phyloP scores from a whole-genome alignment of 2,888 invertebrate genomes.

The Thymelicus acteon region DNA sequence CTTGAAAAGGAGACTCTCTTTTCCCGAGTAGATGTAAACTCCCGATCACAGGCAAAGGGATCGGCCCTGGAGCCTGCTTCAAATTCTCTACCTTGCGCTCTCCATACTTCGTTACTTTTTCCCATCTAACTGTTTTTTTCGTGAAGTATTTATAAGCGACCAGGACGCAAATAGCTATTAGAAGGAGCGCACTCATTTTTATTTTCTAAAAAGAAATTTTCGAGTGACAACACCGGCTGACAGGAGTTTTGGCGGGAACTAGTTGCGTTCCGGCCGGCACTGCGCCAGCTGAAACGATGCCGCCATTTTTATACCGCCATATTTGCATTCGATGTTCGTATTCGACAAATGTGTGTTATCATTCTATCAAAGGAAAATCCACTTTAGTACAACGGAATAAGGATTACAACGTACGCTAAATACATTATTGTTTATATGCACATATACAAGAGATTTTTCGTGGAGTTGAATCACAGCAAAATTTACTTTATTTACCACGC shows the following conservation, averaged over 20 bases:
- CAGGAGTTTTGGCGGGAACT: constrained; percentile 67
- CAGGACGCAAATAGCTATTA: constrained; percentile 59
- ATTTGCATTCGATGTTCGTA: constrained; percentile 43
- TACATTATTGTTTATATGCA: constrained; percentile 1
- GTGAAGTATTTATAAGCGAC: constrained; percentile 65
- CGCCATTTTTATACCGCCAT: constrained; percentile 51
- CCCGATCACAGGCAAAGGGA: constrained; percentile 88
- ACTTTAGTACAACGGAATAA: background rate
- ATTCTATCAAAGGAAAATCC: background rate
- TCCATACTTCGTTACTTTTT: constrained; percentile 56
- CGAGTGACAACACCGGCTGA: constrained; percentile 68
- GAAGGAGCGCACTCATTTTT: constrained; percentile 74
- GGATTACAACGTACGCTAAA: background rate
- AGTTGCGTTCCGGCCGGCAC: constrained; percentile 53
- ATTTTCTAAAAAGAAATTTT: constrained; percentile 63
- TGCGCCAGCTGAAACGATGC: constrained; percentile 43
- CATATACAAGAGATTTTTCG: constrained; percentile 2
- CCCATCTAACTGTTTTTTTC: constrained; percentile 54
- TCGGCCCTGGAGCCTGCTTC: constrained; percentile 87
- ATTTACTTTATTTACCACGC: background rate
- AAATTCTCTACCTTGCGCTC: constrained; percentile 52
- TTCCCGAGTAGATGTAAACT: constrained; percentile 88
- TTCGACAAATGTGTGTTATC: background rate
- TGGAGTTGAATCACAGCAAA: background rate
- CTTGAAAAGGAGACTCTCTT: constrained; percentile 88